Evolutionary conservation across 2,797 vertebrate genomes (phyloP).

Genomic region (Lutra lutra): DNA sequence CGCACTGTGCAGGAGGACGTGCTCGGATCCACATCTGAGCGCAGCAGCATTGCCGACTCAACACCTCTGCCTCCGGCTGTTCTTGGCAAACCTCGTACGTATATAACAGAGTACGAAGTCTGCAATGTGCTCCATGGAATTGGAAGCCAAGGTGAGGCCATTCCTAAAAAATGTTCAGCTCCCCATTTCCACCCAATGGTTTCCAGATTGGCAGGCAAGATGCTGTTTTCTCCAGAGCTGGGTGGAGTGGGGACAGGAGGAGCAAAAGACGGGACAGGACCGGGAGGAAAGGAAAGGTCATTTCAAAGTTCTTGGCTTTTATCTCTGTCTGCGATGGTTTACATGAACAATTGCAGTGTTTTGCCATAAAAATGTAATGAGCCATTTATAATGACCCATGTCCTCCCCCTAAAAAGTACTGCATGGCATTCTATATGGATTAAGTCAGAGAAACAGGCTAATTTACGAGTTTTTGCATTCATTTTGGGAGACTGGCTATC

Average conservation of each 20-base stretch:
- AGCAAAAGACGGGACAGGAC: rapidly evolving
- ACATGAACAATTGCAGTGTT: background rate
- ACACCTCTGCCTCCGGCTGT: constrained; percentile 51
- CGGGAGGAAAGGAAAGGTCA: background rate
- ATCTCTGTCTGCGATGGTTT: background rate
- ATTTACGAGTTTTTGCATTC: background rate
- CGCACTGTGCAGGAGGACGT: rapidly evolving
- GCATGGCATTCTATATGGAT: rapidly evolving
- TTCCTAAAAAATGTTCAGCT: constrained; percentile 78
- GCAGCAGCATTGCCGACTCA: background rate
- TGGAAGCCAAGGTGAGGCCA: constrained; percentile 82
- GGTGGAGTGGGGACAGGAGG: background rate
- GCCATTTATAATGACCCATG: background rate
- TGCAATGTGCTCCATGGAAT: constrained; percentile 64
- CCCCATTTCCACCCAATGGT: constrained; percentile 55
- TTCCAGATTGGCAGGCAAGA: constrained; percentile 43
- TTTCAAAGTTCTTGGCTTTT: background rate
- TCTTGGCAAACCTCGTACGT: constrained; percentile 58
- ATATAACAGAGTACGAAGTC: constrained; percentile 67
- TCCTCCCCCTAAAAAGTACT: background rate
- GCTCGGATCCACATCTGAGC: rapidly evolving
- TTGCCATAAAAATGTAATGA: background rate
- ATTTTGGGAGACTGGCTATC: background rate
- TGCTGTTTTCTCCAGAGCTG: background rate
- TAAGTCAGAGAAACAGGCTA: rapidly evolving